Evolutionary conservation across 2,888 invertebrate species (phyloP).

Genomic region (Hipparchia semele): DNA sequence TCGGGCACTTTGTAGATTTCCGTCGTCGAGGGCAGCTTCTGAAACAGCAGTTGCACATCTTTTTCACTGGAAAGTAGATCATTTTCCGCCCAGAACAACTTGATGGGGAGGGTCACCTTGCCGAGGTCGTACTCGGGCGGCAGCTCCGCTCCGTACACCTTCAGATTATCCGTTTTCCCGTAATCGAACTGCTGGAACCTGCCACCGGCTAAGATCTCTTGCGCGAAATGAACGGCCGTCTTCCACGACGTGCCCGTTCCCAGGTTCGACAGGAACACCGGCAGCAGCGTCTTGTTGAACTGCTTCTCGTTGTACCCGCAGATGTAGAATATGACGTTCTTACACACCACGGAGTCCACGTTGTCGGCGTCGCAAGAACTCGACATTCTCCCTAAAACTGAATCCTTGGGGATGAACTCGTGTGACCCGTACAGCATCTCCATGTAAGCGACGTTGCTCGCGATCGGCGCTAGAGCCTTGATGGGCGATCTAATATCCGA

Average conservation of each 20-base stretch:
- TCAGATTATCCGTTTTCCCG: slow-evolving; percentile 81
- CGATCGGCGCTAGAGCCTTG: slow-evolving; percentile 85
- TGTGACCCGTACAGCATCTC: slow-evolving; percentile 85
- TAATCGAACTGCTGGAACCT: slow-evolving; percentile 88
- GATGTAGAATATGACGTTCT: slow-evolving; percentile 87
- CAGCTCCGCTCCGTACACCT: slow-evolving; percentile 77
- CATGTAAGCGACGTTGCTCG: slow-evolving; percentile 83
- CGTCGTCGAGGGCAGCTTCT: slow-evolving; percentile 73
- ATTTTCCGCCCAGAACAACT: slow-evolving; percentile 86
- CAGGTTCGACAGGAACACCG: slow-evolving; percentile 85
- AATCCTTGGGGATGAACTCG: slow-evolving; percentile 88
- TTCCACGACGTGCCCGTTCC: slow-evolving; percentile 91
- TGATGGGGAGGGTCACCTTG: slow-evolving; percentile 83
- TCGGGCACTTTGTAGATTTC: slow-evolving; percentile 82
- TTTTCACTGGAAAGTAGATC: slow-evolving; percentile 87
- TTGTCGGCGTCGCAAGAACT: slow-evolving; percentile 80
- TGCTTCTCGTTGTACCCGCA: slow-evolving; percentile 88
- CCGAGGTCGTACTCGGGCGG: slow-evolving; percentile 86
- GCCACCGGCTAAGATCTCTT: slow-evolving; percentile 76
- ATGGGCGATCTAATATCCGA: slow-evolving; percentile 86
- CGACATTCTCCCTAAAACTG: slow-evolving; percentile 81
- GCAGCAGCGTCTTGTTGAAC: slow-evolving; percentile 87
- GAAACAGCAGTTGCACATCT: slow-evolving; percentile 81
- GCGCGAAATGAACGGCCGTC: slow-evolving; percentile 87
- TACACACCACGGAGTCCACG: slow-evolving; percentile 84